These are phyloP conservation scores for Danio jaintianensis DNA, from an alignment of 2,797 vertebrate genomes.

Conservation along the genomic window DNA sequence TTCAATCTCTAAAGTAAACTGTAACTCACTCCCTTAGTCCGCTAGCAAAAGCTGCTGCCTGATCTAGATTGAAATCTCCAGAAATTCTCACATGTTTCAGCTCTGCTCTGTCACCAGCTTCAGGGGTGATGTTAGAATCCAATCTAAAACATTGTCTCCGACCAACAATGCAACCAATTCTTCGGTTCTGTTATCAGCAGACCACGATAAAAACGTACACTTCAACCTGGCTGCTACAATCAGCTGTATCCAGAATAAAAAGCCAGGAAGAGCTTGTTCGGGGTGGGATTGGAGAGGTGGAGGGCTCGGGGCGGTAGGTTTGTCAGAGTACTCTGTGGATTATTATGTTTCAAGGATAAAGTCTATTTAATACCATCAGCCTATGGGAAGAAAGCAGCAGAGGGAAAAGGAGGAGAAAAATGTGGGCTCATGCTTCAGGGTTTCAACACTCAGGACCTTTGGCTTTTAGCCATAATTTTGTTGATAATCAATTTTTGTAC, in stretches of 20 bases:
- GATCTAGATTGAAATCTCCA: constrained; percentile 18
- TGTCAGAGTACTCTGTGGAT: constrained; percentile 71
- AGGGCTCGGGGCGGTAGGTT: constrained; percentile 52
- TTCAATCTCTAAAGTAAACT: neutral
- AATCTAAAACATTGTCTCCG: constrained; percentile 31
- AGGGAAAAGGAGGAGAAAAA: constrained; percentile 69
- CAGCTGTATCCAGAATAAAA: constrained; percentile 49
- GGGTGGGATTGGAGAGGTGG: constrained; percentile 30
- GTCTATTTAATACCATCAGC: constrained; percentile 78
- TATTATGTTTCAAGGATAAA: constrained; percentile 76
- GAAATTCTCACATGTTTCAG: constrained; percentile 8
- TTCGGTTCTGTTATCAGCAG: constrained; percentile 38
- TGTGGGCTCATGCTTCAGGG: constrained; percentile 53
- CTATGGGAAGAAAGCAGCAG: constrained; percentile 72
- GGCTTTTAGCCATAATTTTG: constrained; percentile 46
- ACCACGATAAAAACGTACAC: constrained; percentile 32
- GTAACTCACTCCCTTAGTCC: neutral
- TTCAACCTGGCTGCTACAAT: constrained; percentile 39
- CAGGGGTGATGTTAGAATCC: constrained; percentile 29
- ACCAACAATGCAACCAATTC: constrained; percentile 31
- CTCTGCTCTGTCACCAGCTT: constrained; percentile 29
- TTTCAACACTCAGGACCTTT: constrained; percentile 39
- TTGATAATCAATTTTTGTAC: constrained; percentile 44
- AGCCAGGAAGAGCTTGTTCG: constrained; percentile 39
- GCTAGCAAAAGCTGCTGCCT: neutral